Conservation (phyloP, 2,888 invertebrate species). For the Anoncus sp. region DNA sequence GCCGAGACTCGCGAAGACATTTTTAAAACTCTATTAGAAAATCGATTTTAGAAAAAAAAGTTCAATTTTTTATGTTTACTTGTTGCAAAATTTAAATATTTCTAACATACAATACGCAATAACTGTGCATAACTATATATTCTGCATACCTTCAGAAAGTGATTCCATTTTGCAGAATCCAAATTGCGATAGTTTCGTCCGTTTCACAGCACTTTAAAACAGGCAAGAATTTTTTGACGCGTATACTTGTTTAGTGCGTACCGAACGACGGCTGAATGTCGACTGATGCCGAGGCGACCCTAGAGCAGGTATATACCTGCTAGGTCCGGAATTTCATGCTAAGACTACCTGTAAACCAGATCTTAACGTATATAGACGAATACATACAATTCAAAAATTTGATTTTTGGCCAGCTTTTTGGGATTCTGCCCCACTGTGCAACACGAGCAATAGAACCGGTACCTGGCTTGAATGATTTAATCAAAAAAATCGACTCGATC, state of each 20-base stretch:
- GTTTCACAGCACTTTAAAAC: background rate
- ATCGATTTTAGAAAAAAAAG: too few species aligned
- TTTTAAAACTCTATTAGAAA: background rate
- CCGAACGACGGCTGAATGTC: too few species aligned
- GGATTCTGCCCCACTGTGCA: too few species aligned
- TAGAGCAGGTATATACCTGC: too few species aligned
- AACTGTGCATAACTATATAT: background rate
- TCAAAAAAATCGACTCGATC: too few species aligned
- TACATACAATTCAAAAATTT: background rate
- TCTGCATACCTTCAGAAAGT: slow-evolving; percentile 4
- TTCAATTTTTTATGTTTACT: slow-evolving; percentile 2
- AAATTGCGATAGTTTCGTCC: slow-evolving; percentile 1
- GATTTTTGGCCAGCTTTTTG: too few species aligned
- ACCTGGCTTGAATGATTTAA: too few species aligned
- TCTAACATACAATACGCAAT: background rate
- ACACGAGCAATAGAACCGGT: too few species aligned
- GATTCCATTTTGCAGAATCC: background rate
- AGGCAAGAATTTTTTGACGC: slow-evolving; percentile 1
- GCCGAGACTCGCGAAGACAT: slow-evolving; percentile 1
- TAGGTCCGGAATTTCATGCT: too few species aligned
- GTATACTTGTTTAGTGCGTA: background rate
- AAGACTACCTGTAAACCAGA: background rate
- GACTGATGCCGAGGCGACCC: too few species aligned
- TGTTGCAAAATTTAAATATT: background rate
- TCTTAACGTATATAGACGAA: background rate